Evolutionary conservation across 2,888 invertebrate genomes (phyloP), one percentile per base, ranked within the genome.

Genomic region (Diarsia dahlii): DNA sequence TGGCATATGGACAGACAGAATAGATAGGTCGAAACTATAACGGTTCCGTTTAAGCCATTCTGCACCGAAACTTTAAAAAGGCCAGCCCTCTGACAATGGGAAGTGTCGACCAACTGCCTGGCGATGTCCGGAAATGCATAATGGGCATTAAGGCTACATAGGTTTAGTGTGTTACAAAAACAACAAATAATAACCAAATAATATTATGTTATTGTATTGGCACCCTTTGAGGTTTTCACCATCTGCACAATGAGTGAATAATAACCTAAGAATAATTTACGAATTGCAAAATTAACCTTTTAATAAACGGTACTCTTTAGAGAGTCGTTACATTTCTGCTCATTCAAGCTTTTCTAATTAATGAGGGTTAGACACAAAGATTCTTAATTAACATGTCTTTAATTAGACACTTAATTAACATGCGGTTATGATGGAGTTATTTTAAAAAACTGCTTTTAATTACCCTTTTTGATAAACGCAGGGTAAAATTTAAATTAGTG

Each of bases 341-440:
- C 78, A 73, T 71, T 69, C 73, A 76, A 73, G 86, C 89, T 71
- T 85, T 63, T 88, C 84, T 88, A 91, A 89, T 89, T 91, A 86
- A 90, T 84, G 87, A 89, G 90, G 89, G 91, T 89, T 73, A 71
- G 71, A 78, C 83, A 78, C 62, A 76, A 78, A 87, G 76, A 81
- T 74, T 80, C 78, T 83, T 89, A 88, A 89, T 89, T 85, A 86
- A 80, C 73, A 73, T 76, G 62, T 74, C 66, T 81, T 76, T 78
- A 84, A 81, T 84, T 76, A 68, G 54, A 74, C 63, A 80, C 74
- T 71, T 78, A 69, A 81, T 84, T 80, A 76, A 73, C 68, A 80
- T 75, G 60, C 58, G 64, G 62, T 76, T 50, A 73, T 87, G 77
- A 87, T 84, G 81, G 82, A 71, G 20, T 67, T 15, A 77, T 74